These are phyloP conservation scores for Brenthis hecate DNA, from an alignment of 2,888 invertebrate genomes.

Conservation along the genomic window DNA sequence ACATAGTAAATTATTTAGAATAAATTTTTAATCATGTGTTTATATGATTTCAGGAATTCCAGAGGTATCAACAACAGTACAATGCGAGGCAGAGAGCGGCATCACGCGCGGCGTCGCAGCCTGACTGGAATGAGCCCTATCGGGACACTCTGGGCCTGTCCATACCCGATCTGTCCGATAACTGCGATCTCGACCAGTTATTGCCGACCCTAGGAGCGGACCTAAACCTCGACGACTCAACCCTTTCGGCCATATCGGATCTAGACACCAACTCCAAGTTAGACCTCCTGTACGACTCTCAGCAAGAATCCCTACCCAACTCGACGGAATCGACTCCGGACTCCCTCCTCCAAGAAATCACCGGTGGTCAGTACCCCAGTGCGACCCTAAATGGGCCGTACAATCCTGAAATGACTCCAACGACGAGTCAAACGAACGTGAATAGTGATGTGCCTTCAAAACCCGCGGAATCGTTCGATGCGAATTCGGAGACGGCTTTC, in stretches of 20 bases:
- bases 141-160: conserved; percentile 68
- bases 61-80: conserved; percentile 85
- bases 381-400: conserved; percentile 54
- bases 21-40: neutral
- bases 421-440: conserved; percentile 41
- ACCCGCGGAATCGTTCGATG: conserved; percentile 42
- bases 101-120: conserved; percentile 59
- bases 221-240: conserved; percentile 79
- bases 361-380: conserved; percentile 53
- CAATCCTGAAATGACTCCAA: conserved; percentile 44
- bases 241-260: conserved; percentile 66
- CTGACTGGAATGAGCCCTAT: conserved; percentile 79
- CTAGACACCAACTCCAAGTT: conserved; percentile 69
- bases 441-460: conserved; percentile 54
- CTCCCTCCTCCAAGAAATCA: conserved; percentile 57
- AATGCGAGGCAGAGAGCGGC: conserved; percentile 81
- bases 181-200: conserved; percentile 85
- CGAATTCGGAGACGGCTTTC: conserved; percentile 51
- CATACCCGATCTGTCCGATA: conserved; percentile 72
- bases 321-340: conserved; percentile 49
- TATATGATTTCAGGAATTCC: conserved; percentile 77
- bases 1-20: neutral
- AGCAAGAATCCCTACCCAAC: conserved; percentile 41
- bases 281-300: conserved; percentile 59
- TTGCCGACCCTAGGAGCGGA: conserved; percentile 84